Evolutionary conservation across 2,113 vertebrate genomes (phyloP).

Genomic region (Phylloscopus trochilus): DNA sequence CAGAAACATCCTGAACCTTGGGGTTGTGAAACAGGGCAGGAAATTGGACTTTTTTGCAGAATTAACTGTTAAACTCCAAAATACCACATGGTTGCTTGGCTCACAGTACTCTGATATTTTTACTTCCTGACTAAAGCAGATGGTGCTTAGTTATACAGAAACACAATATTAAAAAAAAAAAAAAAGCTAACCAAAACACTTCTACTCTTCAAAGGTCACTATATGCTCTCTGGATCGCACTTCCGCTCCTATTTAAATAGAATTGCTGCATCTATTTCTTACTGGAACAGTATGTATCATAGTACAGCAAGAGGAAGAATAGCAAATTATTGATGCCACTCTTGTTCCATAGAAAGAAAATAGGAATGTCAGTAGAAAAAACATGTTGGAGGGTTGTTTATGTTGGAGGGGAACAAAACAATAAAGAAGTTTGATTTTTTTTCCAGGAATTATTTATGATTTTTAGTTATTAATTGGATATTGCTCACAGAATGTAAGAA

Average conservation of each 20-base stretch:
- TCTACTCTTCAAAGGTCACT: constrained; percentile 10
- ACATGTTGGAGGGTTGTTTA: neutral
- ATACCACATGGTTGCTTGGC: constrained; percentile 22
- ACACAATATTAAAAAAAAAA: neutral
- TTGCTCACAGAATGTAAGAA: neutral
- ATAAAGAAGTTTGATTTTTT: neutral
- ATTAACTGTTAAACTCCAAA: constrained; percentile 20
- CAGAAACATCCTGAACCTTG: neutral
- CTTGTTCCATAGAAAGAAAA: neutral
- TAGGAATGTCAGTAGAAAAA: neutral
- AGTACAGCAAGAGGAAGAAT: neutral
- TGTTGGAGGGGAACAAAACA: neutral
- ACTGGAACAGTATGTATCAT: neutral
- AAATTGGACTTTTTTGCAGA: neutral
- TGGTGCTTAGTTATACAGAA: constrained; percentile 25
- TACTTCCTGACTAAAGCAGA: constrained; percentile 56
- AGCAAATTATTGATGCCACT: neutral
- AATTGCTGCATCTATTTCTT: constrained; percentile 16
- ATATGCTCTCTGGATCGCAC: neutral
- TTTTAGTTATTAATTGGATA: neutral
- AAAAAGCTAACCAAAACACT: neutral
- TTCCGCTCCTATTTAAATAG: constrained; percentile 2
- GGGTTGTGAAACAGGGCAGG: constrained; percentile 36
- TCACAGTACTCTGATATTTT: constrained; percentile 2
- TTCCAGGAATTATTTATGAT: neutral